Conservation (phyloP, 2,888 invertebrate species). For the Acronicta leporina region DNA sequence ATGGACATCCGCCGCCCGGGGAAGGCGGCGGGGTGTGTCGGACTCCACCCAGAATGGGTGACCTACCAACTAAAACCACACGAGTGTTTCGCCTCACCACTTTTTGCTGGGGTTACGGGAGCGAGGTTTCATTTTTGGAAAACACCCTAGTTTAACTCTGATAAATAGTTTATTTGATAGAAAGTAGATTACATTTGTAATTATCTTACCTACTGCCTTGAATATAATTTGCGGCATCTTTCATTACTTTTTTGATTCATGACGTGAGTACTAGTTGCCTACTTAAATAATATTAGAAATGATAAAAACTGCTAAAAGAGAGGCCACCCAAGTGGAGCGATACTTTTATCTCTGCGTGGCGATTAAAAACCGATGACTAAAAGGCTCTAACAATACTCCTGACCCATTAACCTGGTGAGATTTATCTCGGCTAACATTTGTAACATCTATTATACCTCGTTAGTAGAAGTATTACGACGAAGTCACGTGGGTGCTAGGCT, state of each 20-base stretch:
- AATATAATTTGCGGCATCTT: not conserved
- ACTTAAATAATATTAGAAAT: conserved; percentile 1
- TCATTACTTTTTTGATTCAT: not conserved
- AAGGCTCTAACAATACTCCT: conserved; percentile 36
- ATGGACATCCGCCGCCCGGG: no score
- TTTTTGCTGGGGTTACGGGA: no score
- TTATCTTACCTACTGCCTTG: not conserved
- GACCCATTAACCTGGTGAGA: conserved; percentile 48
- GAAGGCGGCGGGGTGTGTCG: no score
- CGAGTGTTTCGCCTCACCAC: no score
- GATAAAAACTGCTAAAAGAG: conserved; percentile 21
- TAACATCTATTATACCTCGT: conserved; percentile 43
- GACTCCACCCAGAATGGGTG: no score
- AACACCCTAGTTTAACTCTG: not conserved
- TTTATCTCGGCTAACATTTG: conserved; percentile 39
- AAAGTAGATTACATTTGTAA: not conserved
- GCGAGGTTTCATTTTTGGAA: no score
- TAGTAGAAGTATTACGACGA: conserved; percentile 23
- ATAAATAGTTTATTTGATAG: no score
- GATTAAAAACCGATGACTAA: conserved; percentile 40
- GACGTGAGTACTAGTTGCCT: not conserved
- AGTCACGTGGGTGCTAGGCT: conserved; percentile 17
- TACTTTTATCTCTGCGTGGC: conserved; percentile 26
- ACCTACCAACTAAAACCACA: no score
- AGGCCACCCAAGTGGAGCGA: conserved; percentile 39